Evolutionary conservation across 1,140 invertebrate genomes (phyloP), one percentile per base, ranked within the genome.

Genomic region (Cydia strobilella): DNA sequence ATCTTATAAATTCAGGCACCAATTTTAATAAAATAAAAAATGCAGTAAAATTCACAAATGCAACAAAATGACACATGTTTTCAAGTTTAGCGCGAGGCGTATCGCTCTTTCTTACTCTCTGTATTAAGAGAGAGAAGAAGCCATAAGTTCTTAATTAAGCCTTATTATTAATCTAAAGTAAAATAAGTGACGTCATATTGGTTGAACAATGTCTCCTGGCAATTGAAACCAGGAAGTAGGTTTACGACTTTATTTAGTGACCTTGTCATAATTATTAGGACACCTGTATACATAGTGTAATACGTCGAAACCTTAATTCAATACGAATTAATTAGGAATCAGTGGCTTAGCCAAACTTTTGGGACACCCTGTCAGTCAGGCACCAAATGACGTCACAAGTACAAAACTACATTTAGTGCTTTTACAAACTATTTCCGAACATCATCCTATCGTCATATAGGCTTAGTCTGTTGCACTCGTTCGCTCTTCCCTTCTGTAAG

Each of bases 381-480:
- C 0, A 27, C 20, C 62, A 69, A 39, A 39, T 35, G 31, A 42
- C 65, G 65, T 35, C 31, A 69, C 42, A 71, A 71, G 25, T 62
- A 72, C 27, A 23, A 69, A 76, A 45, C 62, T 76, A 65, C 54
- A 9, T 54, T 35, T 63, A 71, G 48, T 51, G 20, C 13, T 20
- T 25, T 71, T 87, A 93, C 74, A 93, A 80, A 80, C 90, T 93
- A 78, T 93, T 93, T 1, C 92, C 93, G 59, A 93, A 93, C 97
- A 98, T 98, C 93, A 98, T 97, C 39, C 97, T 93, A 84, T 98
- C 97, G 83, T 98, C 97, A 84, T 97, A 98, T 3, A 98, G 88
- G 15, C 97, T 97, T 79, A 98, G 95, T 75, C 97, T 94, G 83
- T 95, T 93, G 75, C 87, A 90, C 25, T 91, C 89, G 62, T 86